phyloP scores from a whole-genome alignment of 2,797 vertebrate species.

The Hemibagrus guttatus region DNA sequence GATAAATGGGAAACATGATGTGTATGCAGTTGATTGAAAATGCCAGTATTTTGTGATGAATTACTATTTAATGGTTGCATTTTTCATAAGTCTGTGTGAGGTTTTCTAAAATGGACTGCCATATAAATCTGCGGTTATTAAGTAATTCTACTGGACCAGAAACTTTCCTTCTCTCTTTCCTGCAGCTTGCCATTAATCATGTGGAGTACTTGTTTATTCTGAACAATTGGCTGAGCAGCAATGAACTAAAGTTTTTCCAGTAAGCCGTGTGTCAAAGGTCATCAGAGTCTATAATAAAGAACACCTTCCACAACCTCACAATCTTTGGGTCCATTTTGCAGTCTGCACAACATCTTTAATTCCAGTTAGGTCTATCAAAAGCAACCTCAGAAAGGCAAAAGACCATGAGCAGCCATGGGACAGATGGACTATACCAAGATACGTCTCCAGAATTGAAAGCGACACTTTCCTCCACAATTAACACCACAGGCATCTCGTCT shows the following conservation, averaged over 20 bases:
- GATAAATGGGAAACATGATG: background rate
- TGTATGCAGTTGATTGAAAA: conserved; percentile 6
- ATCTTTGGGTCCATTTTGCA: conserved; percentile 26
- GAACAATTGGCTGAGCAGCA: conserved; percentile 40
- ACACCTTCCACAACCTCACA: conserved; percentile 7
- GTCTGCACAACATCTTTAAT: background rate
- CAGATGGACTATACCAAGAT: background rate
- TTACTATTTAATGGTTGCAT: background rate
- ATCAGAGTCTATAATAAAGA: conserved; percentile 37
- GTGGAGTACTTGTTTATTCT: conserved; percentile 54
- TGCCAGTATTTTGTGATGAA: background rate
- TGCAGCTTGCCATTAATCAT: conserved; percentile 53
- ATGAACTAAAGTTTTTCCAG: conserved; percentile 58
- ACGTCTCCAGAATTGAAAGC: conserved; percentile 7
- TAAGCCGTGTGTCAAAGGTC: conserved; percentile 52
- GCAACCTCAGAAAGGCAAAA: background rate
- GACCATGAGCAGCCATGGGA: background rate
- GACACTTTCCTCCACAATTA: background rate
- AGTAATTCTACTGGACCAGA: conserved; percentile 33
- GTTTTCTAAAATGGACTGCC: conserved; percentile 11
- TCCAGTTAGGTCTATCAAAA: background rate
- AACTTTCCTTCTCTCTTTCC: conserved; percentile 17
- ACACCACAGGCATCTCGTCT: background rate
- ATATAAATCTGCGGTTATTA: conserved; percentile 36
- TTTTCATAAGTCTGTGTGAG: conserved; percentile 16